Base-by-base conservation (phyloP, 2,888 invertebrate species). In the Busseola fusca region DNA sequence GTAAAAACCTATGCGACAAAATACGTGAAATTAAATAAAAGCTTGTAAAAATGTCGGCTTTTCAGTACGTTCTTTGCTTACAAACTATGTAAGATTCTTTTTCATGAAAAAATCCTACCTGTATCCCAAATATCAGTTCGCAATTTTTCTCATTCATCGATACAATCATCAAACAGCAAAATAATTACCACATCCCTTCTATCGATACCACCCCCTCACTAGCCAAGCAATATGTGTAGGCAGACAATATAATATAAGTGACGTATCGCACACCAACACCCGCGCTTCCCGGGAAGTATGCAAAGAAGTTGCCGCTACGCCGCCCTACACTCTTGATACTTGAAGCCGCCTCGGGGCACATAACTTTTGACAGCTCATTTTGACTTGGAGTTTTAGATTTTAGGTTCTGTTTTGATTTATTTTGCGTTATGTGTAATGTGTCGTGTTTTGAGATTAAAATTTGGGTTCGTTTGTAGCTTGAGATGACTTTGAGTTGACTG, bases 241-340 rank as follows among this genome's bases (percentile, higher is more conserved):
- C 92, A 93, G 90, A 93, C 93, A 92, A 93, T 94, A 93, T 92
- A 91, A 92, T 93, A 93, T 93, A 93, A 91, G 94, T 93, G 95
- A 94, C 94, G 94, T 95, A 95, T 95, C 95, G 92, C 92, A 90
- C 93, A 93, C 95, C 93, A 93, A 94, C 95, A 95, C 94, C 93
- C 93, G 88, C 85, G 87, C 91, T 89, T 91, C 92, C 93, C 92
- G 93, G 93, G 94, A 95, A 95, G 94, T 95, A 95, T 95, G 95
- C 94, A 95, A 95, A 95, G 95, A 95, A 95, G 93, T 95, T 93
- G 91, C 88, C 81, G 88, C 85, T 89, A 91, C 88, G 67, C 68
- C 88, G 87, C 85, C 86, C 85, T 88, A 84, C 84, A 82, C 85
- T 91, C 92, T 95, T 95, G 95, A 91, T 92, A 91, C 92, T 93